Percentiles rank a stretch among this genome's conserved stretches.
phyloP scores from a whole-genome alignment of 2,113 vertebrate genomes.

The Rhynchopsitta pachyrhyncha region DNA sequence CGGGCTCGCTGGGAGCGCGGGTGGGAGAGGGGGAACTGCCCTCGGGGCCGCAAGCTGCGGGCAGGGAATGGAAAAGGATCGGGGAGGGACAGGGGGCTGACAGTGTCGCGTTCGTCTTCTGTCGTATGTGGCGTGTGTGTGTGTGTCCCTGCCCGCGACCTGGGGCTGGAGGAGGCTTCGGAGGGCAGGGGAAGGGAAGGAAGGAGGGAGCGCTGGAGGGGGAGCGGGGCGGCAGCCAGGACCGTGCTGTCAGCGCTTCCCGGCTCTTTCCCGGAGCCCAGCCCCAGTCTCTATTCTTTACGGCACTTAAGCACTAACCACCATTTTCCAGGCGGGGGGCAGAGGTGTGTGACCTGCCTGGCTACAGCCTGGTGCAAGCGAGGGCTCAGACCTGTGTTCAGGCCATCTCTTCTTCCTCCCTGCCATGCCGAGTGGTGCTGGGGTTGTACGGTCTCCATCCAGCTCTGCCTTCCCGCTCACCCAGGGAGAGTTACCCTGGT shows the following conservation, averaged over 20 bases:
- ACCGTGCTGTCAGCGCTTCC: background rate
- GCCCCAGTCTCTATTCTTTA: fast-evolving
- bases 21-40: background rate
- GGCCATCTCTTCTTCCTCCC: background rate
- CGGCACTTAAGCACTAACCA: background rate
- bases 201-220: background rate
- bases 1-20: background rate
- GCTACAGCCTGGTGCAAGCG: slow-evolving; percentile 12
- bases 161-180: background rate
- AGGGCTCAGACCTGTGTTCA: background rate
- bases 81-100: background rate
- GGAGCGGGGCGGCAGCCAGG: background rate
- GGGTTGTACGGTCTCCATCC: background rate
- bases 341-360: background rate
- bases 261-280: background rate
- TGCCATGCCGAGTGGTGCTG: background rate
- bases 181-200: background rate
- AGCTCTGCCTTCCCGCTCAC: background rate
- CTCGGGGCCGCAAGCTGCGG: background rate
- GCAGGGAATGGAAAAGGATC: background rate
- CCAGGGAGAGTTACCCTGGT: background rate
- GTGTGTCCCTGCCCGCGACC: too few species aligned
- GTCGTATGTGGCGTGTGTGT: background rate
- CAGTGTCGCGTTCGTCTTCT: background rate
- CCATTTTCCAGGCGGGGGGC: background rate